Evolutionary conservation across 53 echinoderm and acorn worm species (phyloP).

Genomic region (Holothuria leucospilota): DNA sequence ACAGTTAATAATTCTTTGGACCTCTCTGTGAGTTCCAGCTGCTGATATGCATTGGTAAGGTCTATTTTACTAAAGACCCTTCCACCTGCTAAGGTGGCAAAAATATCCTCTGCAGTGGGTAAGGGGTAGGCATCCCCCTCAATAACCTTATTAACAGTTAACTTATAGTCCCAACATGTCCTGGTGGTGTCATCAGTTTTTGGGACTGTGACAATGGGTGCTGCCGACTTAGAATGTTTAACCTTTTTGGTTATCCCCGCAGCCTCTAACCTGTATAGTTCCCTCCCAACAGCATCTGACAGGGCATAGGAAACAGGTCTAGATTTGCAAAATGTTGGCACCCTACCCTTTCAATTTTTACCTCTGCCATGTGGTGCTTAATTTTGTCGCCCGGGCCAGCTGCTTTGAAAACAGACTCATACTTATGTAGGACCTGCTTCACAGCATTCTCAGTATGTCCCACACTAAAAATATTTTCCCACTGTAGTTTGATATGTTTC

Average conservation of each 20-base stretch:
- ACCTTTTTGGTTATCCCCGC: constrained; percentile 22
- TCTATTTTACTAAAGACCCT: constrained; percentile 65
- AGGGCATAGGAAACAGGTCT: constrained; percentile 28
- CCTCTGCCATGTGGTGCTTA: constrained; percentile 43
- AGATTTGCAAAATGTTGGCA: constrained; percentile 32
- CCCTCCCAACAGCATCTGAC: constrained; percentile 5
- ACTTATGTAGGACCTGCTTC: too few species aligned
- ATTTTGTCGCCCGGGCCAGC: background rate
- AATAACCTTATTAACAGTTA: constrained; percentile 44
- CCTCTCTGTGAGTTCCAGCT: constrained; percentile 44
- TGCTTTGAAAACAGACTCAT: background rate
- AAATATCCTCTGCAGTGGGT: constrained; percentile 53
- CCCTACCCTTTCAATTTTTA: constrained; percentile 42
- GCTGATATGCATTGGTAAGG: constrained; percentile 61
- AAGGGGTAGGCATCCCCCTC: constrained; percentile 32
- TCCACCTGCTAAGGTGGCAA: constrained; percentile 53
- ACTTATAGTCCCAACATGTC: constrained; percentile 33
- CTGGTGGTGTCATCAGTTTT: constrained; percentile 30
- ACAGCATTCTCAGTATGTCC: background rate
- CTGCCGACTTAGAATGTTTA: background rate
- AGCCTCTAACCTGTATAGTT: constrained; percentile 25
- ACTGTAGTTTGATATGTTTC: constrained; percentile 50
- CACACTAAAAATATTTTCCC: constrained; percentile 42
- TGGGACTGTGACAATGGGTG: constrained; percentile 17
- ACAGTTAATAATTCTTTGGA: constrained; percentile 8